Evolutionary conservation across 1,140 invertebrate genomes (phyloP).

Genomic region (Atta colombica): DNA sequence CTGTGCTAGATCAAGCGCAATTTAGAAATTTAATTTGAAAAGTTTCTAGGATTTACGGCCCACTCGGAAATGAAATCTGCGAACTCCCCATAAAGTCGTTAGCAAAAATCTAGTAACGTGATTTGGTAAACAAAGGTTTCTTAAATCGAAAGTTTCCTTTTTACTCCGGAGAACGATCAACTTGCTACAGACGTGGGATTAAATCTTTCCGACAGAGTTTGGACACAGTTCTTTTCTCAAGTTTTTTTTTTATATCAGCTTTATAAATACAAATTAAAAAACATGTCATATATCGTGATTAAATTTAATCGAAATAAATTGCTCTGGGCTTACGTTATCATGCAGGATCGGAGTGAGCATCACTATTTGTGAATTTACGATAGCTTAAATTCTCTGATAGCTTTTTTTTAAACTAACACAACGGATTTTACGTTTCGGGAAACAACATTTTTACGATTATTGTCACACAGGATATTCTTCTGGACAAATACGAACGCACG

Average conservation of each 20-base stretch:
- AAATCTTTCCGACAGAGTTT: background rate
- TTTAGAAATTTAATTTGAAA: slow-evolving; percentile 80
- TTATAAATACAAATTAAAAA: background rate
- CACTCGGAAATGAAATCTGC: slow-evolving; percentile 78
- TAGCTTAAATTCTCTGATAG: slow-evolving; percentile 1
- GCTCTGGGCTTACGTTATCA: background rate
- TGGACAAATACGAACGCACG: background rate
- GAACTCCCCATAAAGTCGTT: slow-evolving; percentile 58
- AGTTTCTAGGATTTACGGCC: slow-evolving; percentile 69
- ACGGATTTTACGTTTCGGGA: slow-evolving; percentile 3
- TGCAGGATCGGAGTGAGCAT: background rate
- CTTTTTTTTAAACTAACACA: slow-evolving; percentile 1
- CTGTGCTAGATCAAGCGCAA: slow-evolving; percentile 74
- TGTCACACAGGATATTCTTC: background rate
- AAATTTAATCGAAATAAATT: slow-evolving; percentile 29
- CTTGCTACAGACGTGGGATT: background rate
- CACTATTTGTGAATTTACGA: background rate
- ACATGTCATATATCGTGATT: background rate
- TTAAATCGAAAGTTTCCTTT: background rate
- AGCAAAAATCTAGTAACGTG: slow-evolving; percentile 33
- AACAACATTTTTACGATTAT: slow-evolving; percentile 33
- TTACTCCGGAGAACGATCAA: too few species aligned
- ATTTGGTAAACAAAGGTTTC: slow-evolving; percentile 38
- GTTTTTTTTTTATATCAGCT: background rate
- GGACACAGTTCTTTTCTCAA: background rate